phyloP scores from a whole-genome alignment of 2,113 vertebrate genomes.

The Grammomys dolichurus region DNA sequence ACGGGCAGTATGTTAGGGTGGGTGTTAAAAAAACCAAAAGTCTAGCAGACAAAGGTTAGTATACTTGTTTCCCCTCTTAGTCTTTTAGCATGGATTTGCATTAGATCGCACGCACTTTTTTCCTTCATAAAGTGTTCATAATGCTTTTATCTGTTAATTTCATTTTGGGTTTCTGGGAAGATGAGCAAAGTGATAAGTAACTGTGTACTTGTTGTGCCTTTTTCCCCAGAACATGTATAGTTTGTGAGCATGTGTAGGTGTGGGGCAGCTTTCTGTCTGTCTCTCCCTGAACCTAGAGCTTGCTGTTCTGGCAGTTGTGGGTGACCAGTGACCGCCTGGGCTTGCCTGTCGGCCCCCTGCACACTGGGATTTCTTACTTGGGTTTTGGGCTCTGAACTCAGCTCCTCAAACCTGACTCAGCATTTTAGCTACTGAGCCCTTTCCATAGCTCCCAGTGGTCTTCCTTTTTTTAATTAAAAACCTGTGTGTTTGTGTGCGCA shows the following conservation, averaged over 20 bases:
- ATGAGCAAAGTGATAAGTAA: background rate
- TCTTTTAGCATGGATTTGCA: slow-evolving; percentile 1
- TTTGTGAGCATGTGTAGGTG: background rate
- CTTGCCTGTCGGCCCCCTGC: background rate
- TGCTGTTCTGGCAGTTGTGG: background rate
- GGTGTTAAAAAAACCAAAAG: slow-evolving; percentile 12
- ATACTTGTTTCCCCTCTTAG: slow-evolving; percentile 4
- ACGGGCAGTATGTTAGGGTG: slow-evolving; percentile 1
- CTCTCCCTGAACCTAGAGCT: background rate
- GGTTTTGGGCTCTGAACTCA: background rate
- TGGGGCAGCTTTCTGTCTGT: background rate
- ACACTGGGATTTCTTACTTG: background rate
- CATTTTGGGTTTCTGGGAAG: slow-evolving; percentile 43
- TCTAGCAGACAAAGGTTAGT: background rate
- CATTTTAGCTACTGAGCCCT: background rate
- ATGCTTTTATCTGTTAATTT: background rate
- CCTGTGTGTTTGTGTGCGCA: background rate
- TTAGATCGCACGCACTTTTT: background rate
- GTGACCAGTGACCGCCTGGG: background rate
- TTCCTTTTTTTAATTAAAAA: background rate
- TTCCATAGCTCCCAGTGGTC: background rate
- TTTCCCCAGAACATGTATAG: slow-evolving; percentile 25
- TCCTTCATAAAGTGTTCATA: background rate
- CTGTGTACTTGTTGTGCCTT: background rate
- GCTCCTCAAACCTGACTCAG: background rate